Base-by-base conservation (phyloP, 1,140 invertebrate species). In the Penaeus japonicus region DNA sequence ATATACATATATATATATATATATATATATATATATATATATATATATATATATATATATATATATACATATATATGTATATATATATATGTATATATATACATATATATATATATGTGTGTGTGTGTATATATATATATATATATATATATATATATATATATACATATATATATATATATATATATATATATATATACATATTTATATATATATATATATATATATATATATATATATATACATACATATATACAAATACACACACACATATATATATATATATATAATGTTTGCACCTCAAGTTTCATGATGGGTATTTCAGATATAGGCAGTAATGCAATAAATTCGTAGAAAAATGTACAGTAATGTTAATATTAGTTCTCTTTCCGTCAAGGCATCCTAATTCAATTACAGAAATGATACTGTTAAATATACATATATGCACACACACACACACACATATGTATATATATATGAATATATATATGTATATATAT, bases 21-120 rank as follows among this genome's bases (percentile, higher is more conserved):
- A 78, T 78, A 35, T 78, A 39, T 35, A 78, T 53, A 78, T 35
- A 22, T 78, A 70, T 70, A 78, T 78, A 35, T 78, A 78, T 78
- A 53, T 39, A 78, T 78, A 78, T 78, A 53, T n/a, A 78, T 35
- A 78, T 78, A 78, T 78, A 78, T 78, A 78, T 78, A 78, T 78
- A 47, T 78, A 47, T 78, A 47, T 78, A 47, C 35, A 47, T 78
- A 47, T 78, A 47, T 78, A 47, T 78, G 35, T 47, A 78, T 78
- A 32, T 32, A 20, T 32, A 78, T 78, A 32, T 32, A 0, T 78
- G 17, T 10, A 78, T 47, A 78, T 27, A 32, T 78, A 0, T 32
- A 10, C 35, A 32, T 32, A 78, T 32, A 32, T 20, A 1, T 78
- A 78, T 32, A 47, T 27, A 39, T 78, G n/a, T 78, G n/a, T 78